These are phyloP conservation scores for Neoitamus cyanurus DNA, from an alignment of 2,888 invertebrate species.

Conservation along the genomic window DNA sequence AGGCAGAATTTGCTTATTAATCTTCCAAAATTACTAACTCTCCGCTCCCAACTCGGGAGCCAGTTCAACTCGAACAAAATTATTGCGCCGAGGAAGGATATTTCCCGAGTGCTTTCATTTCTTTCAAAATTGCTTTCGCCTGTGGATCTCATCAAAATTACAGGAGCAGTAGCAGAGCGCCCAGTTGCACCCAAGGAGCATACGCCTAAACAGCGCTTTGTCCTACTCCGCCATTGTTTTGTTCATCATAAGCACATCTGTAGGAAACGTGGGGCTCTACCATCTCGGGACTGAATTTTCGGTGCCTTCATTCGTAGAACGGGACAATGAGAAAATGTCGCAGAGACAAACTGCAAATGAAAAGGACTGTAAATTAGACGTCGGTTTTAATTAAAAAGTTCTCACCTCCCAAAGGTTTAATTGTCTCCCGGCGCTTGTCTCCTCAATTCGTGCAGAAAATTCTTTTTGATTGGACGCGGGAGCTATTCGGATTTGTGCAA, in stretches of 20 bases:
- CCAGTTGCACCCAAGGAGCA: neutral
- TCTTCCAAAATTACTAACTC: neutral
- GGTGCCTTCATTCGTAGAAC: neutral
- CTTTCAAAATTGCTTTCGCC: neutral
- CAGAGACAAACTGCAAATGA: neutral
- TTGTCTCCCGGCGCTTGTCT: neutral
- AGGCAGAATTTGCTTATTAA: neutral
- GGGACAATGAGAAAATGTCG: neutral
- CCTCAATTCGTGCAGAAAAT: neutral
- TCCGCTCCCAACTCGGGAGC: neutral
- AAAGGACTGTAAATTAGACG: neutral
- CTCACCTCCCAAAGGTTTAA: constrained; percentile 3
- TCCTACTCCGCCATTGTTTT: neutral
- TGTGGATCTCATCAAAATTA: neutral
- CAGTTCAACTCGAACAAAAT: neutral
- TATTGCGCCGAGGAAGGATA: neutral
- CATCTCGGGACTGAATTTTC: neutral
- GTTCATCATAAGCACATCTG: neutral
- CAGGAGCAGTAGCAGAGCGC: neutral
- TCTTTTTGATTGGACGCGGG: neutral
- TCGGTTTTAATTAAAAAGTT: constrained; percentile 19
- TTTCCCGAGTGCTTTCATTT: neutral
- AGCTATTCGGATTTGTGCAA: neutral
- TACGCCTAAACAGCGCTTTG: neutral
- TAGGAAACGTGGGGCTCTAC: neutral